Conservation (phyloP, 2,797 vertebrate genomes). For the Echeneis naucrates region DNA sequence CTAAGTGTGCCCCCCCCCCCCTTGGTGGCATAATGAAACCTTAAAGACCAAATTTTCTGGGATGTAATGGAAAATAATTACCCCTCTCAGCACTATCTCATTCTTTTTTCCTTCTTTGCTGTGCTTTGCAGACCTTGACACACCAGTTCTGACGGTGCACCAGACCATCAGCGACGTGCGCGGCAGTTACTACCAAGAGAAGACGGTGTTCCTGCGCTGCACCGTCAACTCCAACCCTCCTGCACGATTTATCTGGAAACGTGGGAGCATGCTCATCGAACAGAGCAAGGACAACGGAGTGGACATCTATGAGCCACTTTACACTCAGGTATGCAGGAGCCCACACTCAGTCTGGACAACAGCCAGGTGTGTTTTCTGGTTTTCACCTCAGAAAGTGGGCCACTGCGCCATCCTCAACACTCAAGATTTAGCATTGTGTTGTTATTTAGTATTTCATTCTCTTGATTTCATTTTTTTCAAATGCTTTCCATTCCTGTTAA, state of each 20-base stretch:
- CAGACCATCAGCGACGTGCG: constrained; percentile 97
- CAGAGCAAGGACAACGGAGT: constrained; percentile 98
- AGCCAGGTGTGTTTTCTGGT: constrained; percentile 8
- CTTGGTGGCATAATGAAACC: neutral
- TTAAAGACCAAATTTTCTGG: constrained; percentile 3
- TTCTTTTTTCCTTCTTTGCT: neutral
- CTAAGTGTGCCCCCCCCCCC: neutral
- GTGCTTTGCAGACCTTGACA: constrained; percentile 90
- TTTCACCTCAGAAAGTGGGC: neutral
- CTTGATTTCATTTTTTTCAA: no score
- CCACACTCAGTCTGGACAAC: neutral
- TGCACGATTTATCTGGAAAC: constrained; percentile 98
- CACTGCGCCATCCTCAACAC: neutral
- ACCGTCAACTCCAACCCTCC: constrained; percentile 98
- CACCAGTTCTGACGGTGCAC: constrained; percentile 93
- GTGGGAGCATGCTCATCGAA: constrained; percentile 88
- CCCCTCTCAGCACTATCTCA: constrained; percentile 2
- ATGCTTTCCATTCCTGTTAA: no score
- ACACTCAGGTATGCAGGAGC: constrained; percentile 89
- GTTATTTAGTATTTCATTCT: no score
- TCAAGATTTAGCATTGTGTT: neutral
- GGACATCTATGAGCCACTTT: constrained; percentile 98
- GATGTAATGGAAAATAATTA: neutral
- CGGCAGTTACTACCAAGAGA: constrained; percentile 98
- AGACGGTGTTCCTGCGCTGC: constrained; percentile 97